Conservation (phyloP, 2,888 invertebrate genomes). For the Sinotaia quadrata region DNA sequence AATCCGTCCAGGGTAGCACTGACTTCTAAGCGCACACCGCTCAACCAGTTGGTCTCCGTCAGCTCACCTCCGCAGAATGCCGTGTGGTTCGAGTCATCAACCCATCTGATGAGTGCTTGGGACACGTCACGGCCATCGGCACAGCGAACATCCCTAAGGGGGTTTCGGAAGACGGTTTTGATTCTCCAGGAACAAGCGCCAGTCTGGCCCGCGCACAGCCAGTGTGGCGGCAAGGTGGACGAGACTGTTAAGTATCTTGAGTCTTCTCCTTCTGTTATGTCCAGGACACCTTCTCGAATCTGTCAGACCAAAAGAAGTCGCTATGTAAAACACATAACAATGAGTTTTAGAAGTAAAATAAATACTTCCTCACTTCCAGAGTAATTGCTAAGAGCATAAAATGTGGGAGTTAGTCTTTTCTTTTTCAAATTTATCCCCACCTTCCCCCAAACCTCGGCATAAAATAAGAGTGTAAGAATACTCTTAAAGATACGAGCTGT, state of each 20-base stretch:
- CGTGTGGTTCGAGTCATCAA: neutral
- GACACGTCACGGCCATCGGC: slow-evolving; percentile 33
- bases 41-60: slow-evolving; percentile 42
- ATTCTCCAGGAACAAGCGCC: slow-evolving; percentile 31
- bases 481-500: too few relatives aligned
- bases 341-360: too few relatives aligned
- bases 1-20: slow-evolving; percentile 45
- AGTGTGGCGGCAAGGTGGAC: slow-evolving; percentile 41
- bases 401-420: too few relatives aligned
- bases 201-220: slow-evolving; percentile 36
- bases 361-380: too few relatives aligned
- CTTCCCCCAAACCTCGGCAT: too few relatives aligned
- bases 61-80: slow-evolving; percentile 36
- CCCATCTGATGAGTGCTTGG: slow-evolving; percentile 44
- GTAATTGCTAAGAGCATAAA: too few relatives aligned
- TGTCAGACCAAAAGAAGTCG: slow-evolving; percentile 28
- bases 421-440: too few relatives aligned
- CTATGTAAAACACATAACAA: too few relatives aligned
- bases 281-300: slow-evolving; percentile 39
- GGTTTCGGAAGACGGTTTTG: slow-evolving; percentile 20
- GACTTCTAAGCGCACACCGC: slow-evolving; percentile 34
- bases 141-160: slow-evolving; percentile 28
- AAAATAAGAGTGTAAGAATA: too few relatives aligned
- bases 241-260: slow-evolving; percentile 30
- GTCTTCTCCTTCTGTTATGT: slow-evolving; percentile 42